phyloP scores from a whole-genome alignment of 1,140 invertebrate genomes.

The Drosophila sp. region DNA sequence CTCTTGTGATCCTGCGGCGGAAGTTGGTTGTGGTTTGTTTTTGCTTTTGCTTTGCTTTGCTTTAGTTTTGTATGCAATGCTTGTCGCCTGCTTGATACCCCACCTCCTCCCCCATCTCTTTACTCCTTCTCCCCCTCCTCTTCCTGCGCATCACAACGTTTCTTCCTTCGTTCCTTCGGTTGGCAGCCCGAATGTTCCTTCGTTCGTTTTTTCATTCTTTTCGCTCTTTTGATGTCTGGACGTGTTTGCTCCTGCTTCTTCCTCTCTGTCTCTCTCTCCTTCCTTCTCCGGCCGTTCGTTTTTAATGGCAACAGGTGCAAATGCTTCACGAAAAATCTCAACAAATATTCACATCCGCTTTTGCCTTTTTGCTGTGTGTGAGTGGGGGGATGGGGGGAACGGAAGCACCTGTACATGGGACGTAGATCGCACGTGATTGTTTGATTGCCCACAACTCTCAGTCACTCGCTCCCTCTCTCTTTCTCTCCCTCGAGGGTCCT shows the following conservation, averaged over 20 bases:
- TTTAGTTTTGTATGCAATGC: constrained; percentile 48
- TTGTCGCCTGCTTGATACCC: constrained; percentile 24
- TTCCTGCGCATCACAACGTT: neutral
- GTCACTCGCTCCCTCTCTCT: neutral
- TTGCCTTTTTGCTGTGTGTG: neutral
- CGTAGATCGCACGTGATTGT: constrained; percentile 56
- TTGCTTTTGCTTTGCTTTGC: constrained; percentile 14
- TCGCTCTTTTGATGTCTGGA: constrained; percentile 14
- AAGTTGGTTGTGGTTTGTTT: constrained; percentile 73
- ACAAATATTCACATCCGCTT: constrained; percentile 74
- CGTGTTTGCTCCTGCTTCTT: constrained; percentile 31
- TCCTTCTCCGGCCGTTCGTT: constrained; percentile 14
- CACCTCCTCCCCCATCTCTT: neutral
- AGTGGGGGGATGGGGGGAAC: constrained; percentile 31
- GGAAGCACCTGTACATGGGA: constrained; percentile 68
- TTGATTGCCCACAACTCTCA: constrained; percentile 19
- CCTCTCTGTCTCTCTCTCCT: too few relatives aligned
- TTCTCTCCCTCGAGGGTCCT: neutral
- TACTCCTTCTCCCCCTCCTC: neutral
- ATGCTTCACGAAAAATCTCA: constrained; percentile 51
- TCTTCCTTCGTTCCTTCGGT: constrained; percentile 3
- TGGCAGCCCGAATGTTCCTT: neutral
- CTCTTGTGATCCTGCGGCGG: constrained; percentile 68
- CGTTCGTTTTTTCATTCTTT: neutral
- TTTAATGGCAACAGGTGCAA: constrained; percentile 73